Percentiles rank a stretch among this genome's conserved stretches.
Evolutionary conservation across 2,113 vertebrate species (phyloP).

Genomic region (Oncorhynchus tshawytscha): DNA sequence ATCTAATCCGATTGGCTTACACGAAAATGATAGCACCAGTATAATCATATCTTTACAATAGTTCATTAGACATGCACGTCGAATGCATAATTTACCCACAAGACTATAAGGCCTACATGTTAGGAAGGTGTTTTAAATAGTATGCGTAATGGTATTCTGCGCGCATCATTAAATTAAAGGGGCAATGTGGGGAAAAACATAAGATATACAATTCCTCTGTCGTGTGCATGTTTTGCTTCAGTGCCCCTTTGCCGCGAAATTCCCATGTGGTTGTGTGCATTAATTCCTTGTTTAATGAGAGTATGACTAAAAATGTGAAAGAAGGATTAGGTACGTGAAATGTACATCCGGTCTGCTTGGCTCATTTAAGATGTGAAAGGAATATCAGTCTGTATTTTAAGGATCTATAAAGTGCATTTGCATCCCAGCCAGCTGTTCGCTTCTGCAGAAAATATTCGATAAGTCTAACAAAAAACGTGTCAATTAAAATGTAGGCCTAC

Average conservation of each 20-base stretch:
- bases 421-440: constrained; percentile 97
- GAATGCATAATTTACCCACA: not conserved
- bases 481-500: not conserved
- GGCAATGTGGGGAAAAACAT: not conserved
- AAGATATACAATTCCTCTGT: not conserved
- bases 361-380: constrained; percentile 85
- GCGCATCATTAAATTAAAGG: not conserved
- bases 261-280: constrained; percentile 88
- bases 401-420: constrained; percentile 90
- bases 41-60: not conserved
- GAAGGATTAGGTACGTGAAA: constrained; percentile 92
- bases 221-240: constrained; percentile 49
- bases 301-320: constrained; percentile 99
- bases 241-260: constrained; percentile 57
- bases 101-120: not conserved
- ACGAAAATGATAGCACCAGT: not conserved
- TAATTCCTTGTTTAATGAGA: constrained; percentile 99
- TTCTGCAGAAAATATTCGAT: constrained; percentile 70
- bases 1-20: not conserved
- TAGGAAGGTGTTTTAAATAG: not conserved
- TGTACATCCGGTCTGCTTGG: constrained; percentile 85
- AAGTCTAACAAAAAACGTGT: not conserved
- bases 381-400: constrained; percentile 83
- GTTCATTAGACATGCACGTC: not conserved
- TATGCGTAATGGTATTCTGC: not conserved